Conservation (phyloP, 2,888 invertebrate genomes). For the Perizoma affinitatum region DNA sequence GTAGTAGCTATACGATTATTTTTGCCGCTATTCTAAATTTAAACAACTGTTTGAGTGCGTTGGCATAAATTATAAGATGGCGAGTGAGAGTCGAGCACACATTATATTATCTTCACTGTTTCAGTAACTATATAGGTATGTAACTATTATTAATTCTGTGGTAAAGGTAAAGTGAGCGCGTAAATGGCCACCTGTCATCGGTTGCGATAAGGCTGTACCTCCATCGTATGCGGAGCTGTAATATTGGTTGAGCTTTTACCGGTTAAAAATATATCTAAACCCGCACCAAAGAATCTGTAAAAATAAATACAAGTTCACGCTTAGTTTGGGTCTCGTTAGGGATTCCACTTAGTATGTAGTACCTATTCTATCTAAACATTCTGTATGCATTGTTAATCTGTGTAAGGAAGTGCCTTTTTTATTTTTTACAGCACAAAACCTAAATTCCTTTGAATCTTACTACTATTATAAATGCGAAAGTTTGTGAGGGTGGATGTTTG, state of each 20-base stretch:
- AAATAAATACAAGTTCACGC: too few species aligned
- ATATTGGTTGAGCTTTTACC: background rate
- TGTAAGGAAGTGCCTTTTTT: too few species aligned
- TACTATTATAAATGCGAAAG: too few species aligned
- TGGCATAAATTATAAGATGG: constrained; percentile 27
- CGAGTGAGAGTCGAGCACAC: constrained; percentile 32
- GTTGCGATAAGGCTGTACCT: constrained; percentile 26
- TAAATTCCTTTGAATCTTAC: too few species aligned
- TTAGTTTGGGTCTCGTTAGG: too few species aligned
- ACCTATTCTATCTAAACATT: too few species aligned
- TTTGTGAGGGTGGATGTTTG: too few species aligned
- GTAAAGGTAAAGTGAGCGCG: constrained; percentile 24
- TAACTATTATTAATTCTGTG: constrained; percentile 11
- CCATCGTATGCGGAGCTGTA: constrained; percentile 3
- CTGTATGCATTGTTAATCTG: too few species aligned
- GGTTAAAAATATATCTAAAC: background rate
- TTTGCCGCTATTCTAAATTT: constrained; percentile 16
- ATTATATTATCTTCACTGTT: constrained; percentile 14
- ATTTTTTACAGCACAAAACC: too few species aligned
- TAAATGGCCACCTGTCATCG: constrained; percentile 47
- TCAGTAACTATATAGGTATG: constrained; percentile 2
- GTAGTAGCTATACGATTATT: constrained; percentile 9
- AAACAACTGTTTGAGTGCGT: constrained; percentile 24
- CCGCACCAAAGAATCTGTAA: too few species aligned
- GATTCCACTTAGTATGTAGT: too few species aligned